Percentiles rank a stretch among this genome's conserved stretches.
Conservation (phyloP, 2,113 vertebrate species). For the Istiophorus platypterus region DNA sequence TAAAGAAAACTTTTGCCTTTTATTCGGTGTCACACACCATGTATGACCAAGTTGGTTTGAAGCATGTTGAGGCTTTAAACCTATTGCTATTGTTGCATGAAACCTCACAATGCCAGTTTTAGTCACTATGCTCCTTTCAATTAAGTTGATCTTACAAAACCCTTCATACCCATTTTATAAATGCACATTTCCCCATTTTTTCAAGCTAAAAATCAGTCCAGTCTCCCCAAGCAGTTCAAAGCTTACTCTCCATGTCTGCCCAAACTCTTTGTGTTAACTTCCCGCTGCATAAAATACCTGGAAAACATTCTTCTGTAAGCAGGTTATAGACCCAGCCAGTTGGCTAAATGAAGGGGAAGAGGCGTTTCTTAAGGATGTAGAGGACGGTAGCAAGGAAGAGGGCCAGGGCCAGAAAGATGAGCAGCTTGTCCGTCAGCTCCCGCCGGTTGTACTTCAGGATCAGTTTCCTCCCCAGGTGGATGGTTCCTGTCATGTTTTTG, state of each 20-base stretch:
- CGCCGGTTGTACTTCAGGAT: conserved; percentile 96
- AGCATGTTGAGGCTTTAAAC: conserved; percentile 5
- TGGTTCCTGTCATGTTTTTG: conserved; percentile 94
- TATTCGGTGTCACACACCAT: background rate
- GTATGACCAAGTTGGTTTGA: background rate
- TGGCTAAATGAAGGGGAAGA: conserved; percentile 90
- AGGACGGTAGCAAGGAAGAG: conserved; percentile 94
- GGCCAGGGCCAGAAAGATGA: conserved; percentile 94
- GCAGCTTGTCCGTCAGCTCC: conserved; percentile 95
- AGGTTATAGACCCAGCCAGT: background rate
- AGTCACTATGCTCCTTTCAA: background rate
- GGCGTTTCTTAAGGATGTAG: conserved; percentile 95
- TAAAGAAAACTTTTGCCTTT: background rate
- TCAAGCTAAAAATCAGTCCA: background rate
- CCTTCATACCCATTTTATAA: background rate
- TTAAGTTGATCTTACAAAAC: background rate
- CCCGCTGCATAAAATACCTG: background rate
- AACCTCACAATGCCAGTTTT: conserved; percentile 3
- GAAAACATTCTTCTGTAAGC: background rate
- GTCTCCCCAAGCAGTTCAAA: background rate
- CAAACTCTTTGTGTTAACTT: background rate
- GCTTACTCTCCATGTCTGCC: background rate
- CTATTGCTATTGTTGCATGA: background rate
- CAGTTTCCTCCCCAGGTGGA: conserved; percentile 92
- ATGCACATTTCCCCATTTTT: conserved; percentile 12